Conservation (phyloP, 35 echinoderm and acorn worm genomes). For the Chiridota heheva region DNA sequence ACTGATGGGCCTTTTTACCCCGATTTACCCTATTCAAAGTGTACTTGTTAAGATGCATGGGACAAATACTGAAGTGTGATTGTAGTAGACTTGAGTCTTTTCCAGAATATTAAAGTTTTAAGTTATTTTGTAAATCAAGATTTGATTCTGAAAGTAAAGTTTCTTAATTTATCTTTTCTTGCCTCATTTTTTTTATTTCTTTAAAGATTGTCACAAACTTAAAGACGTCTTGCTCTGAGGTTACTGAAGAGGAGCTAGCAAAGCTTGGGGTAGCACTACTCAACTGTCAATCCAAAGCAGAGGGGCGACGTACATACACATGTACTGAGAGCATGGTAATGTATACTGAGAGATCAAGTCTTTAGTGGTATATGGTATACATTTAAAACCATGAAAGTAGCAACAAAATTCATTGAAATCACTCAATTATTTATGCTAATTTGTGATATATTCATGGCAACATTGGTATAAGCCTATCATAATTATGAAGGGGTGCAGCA, state of each 20-base stretch:
- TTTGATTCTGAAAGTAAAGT: neutral
- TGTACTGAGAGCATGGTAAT: constrained; percentile 93
- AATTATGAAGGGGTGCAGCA: neutral
- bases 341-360: neutral
- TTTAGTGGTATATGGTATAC: neutral
- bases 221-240: constrained; percentile 76
- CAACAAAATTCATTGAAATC: neutral
- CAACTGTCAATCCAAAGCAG: constrained; percentile 93
- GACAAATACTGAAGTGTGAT: too few species aligned
- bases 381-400: too few species aligned
- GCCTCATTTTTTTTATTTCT: neutral
- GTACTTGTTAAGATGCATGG: too few species aligned
- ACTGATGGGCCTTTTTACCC: too few species aligned
- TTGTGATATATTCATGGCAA: neutral
- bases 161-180: neutral
- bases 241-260: constrained; percentile 86
- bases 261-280: constrained; percentile 84
- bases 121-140: neutral
- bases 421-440: neutral
- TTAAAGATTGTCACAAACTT: constrained; percentile 78
- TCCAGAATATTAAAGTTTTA: too few species aligned
- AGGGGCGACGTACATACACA: constrained; percentile 75
- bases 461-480: neutral
- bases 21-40: too few species aligned
- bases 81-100: too few species aligned